Conservation (phyloP, 2,888 invertebrate species). For the Mythimna ferrago region DNA sequence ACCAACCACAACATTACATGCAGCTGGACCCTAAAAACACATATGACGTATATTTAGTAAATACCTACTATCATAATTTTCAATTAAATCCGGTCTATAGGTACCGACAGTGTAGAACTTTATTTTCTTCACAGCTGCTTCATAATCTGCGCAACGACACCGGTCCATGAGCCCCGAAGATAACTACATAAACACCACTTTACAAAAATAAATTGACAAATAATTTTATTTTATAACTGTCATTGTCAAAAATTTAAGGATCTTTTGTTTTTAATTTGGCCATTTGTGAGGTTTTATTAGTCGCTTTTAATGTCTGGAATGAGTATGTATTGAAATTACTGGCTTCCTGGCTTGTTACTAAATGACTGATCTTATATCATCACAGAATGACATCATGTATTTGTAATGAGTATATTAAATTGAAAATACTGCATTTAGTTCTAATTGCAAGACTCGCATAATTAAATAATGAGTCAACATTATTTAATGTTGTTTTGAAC, state of each 20-base stretch:
- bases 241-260: conserved; percentile 39
- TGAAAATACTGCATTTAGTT: not conserved
- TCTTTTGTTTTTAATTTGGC: conserved; percentile 34
- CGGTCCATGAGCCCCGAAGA: conserved; percentile 77
- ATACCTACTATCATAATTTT: conserved; percentile 76
- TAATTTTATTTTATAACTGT: conserved; percentile 46
- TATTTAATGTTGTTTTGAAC: not conserved
- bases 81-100: conserved; percentile 77
- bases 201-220: conserved; percentile 30
- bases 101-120: conserved; percentile 83
- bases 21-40: not conserved
- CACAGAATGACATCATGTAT: not conserved
- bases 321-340: conserved; percentile 13
- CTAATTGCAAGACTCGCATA: not conserved
- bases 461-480: not conserved
- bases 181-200: conserved; percentile 3
- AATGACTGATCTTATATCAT: not conserved
- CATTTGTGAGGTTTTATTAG: conserved; percentile 31
- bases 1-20: not conserved
- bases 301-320: conserved; percentile 29
- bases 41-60: not conserved
- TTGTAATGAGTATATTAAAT: too few relatives aligned
- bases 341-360: conserved; percentile 3
- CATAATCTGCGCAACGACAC: conserved; percentile 82
- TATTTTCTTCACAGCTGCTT: conserved; percentile 78